Evolutionary conservation across 2,113 vertebrate species (phyloP).

Genomic region (Larimichthys polyactis): DNA sequence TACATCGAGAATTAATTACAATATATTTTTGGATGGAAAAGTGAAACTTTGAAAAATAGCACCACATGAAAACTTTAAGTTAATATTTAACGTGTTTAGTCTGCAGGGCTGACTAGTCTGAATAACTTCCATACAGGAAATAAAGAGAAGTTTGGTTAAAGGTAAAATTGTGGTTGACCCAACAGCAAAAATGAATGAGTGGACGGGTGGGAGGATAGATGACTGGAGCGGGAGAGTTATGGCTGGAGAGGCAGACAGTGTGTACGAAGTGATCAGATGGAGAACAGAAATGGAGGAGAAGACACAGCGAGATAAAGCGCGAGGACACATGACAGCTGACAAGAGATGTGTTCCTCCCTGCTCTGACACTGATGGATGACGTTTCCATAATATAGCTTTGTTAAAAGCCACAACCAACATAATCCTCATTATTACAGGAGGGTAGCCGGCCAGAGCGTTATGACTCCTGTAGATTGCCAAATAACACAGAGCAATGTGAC

Average conservation of each 20-base stretch:
- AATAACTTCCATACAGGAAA: too few species aligned
- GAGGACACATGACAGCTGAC: slow-evolving; percentile 26
- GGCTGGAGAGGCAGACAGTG: background rate
- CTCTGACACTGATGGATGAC: slow-evolving; percentile 52
- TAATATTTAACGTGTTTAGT: too few species aligned
- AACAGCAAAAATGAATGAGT: background rate
- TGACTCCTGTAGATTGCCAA: background rate
- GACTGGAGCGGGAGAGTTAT: background rate
- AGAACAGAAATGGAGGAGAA: background rate
- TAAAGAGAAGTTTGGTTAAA: too few species aligned
- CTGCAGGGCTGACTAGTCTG: too few species aligned
- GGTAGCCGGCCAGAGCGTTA: background rate
- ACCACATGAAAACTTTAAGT: too few species aligned
- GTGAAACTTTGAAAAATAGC: too few species aligned
- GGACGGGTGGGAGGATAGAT: background rate
- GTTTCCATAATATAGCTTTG: slow-evolving; percentile 9
- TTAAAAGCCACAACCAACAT: slow-evolving; percentile 4
- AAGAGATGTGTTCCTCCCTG: slow-evolving; percentile 15
- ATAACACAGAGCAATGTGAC: background rate
- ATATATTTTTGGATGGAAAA: too few species aligned
- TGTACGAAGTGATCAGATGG: background rate
- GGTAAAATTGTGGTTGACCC: background rate
- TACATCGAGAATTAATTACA: too few species aligned
- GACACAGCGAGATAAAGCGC: slow-evolving; percentile 3
- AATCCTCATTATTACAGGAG: slow-evolving; percentile 1